Conservation (phyloP, 1,140 invertebrate species). For the Trigoniulus corallinus region DNA sequence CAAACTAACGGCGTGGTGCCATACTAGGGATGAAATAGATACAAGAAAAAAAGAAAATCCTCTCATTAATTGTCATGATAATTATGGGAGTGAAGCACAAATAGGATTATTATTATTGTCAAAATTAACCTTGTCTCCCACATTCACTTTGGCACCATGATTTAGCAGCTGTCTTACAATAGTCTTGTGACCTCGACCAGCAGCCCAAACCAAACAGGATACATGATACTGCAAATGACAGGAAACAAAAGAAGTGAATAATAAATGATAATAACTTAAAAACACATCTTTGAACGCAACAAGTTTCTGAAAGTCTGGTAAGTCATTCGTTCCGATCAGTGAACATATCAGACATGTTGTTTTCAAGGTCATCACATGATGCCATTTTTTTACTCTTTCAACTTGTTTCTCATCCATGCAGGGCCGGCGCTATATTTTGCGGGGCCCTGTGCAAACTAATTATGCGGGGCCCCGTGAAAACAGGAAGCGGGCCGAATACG, state of each 20-base stretch:
- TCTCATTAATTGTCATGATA: background rate
- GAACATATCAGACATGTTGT: background rate
- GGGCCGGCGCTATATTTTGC: no score
- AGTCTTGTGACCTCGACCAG: constrained; percentile 70
- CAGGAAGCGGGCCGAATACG: no score
- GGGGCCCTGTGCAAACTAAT: no score
- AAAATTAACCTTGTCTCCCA: constrained; percentile 66
- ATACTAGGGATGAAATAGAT: constrained; percentile 37
- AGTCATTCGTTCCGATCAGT: background rate
- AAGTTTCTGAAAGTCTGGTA: constrained; percentile 11
- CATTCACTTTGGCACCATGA: constrained; percentile 78
- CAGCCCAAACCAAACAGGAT: constrained; percentile 81
- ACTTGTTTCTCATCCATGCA: no score
- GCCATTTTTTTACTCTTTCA: no score
- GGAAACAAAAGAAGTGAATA: background rate
- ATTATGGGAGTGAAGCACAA: no score
- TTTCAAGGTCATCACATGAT: background rate
- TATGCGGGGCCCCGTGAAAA: no score
- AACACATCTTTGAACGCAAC: no score
- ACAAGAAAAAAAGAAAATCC: constrained; percentile 14
- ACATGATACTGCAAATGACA: constrained; percentile 51
- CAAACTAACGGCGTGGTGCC: constrained; percentile 92
- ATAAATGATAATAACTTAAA: background rate
- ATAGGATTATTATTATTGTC: no score
- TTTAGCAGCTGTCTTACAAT: constrained; percentile 66